These are phyloP conservation scores for Zhengitettix transpicula DNA, from an alignment of 2,888 invertebrate genomes.

Conservation along the genomic window DNA sequence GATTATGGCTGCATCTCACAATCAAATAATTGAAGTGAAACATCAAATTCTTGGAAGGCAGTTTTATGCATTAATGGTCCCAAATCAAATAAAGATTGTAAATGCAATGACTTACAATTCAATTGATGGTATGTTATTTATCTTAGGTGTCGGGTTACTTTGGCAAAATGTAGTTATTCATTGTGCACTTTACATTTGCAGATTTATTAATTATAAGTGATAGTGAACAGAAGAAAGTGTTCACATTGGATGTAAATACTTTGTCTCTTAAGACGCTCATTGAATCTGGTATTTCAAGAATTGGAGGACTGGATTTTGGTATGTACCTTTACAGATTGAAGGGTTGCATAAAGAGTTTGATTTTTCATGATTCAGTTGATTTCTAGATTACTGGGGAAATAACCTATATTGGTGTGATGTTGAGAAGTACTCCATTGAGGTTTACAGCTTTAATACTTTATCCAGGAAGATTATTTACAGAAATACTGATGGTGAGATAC, in stretches of 20 bases:
- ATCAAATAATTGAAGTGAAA: slow-evolving; percentile 40
- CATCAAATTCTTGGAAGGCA: slow-evolving; percentile 52
- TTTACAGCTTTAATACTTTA: slow-evolving; percentile 39
- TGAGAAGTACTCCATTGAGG: slow-evolving; percentile 43
- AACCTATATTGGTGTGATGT: slow-evolving; percentile 58
- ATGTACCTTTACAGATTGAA: slow-evolving; percentile 13
- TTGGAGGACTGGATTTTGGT: slow-evolving; percentile 43
- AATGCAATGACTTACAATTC: slow-evolving; percentile 52
- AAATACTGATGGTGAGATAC: slow-evolving; percentile 39
- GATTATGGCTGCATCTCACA: slow-evolving; percentile 39
- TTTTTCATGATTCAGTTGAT: not conserved
- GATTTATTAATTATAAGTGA: slow-evolving; percentile 30
- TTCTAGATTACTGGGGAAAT: slow-evolving; percentile 48
- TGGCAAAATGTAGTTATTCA: not conserved
- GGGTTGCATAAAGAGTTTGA: not conserved
- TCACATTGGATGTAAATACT: slow-evolving; percentile 22
- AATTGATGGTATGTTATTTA: slow-evolving; percentile 26
- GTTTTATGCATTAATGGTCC: slow-evolving; percentile 24
- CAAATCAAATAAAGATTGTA: slow-evolving; percentile 24
- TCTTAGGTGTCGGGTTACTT: not conserved
- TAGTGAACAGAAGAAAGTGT: slow-evolving; percentile 27
- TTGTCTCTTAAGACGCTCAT: slow-evolving; percentile 21
- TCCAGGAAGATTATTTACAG: slow-evolving; percentile 41
- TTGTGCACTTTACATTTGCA: slow-evolving; percentile 2
- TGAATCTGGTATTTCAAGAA: slow-evolving; percentile 27